Evolutionary conservation across 1,140 invertebrate genomes (phyloP).

Genomic region (Alviniconcha marisindica): DNA sequence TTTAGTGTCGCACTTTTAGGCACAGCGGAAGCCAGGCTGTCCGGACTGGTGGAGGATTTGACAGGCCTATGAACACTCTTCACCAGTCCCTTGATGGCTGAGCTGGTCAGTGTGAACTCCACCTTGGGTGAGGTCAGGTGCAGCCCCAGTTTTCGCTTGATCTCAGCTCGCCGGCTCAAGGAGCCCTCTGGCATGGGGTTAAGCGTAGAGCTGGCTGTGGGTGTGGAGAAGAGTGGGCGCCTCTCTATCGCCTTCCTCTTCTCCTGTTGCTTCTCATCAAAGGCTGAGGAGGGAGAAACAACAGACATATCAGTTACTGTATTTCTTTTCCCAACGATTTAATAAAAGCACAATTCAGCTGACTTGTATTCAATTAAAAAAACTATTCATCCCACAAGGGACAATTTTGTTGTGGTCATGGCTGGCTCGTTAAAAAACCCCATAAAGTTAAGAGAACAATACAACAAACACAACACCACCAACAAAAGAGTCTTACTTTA

Average conservation of each 20-base stretch:
- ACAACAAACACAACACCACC: too few species aligned
- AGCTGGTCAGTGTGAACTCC: background rate
- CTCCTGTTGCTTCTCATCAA: slow-evolving; percentile 67
- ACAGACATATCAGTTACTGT: too few species aligned
- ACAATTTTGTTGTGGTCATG: too few species aligned
- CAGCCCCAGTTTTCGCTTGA: slow-evolving; percentile 30
- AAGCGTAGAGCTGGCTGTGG: background rate
- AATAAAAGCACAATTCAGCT: background rate
- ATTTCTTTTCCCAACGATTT: too few species aligned
- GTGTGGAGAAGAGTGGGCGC: slow-evolving; percentile 51
- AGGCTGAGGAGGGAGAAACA: slow-evolving; percentile 58
- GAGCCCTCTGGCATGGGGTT: background rate
- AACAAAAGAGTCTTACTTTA: too few species aligned
- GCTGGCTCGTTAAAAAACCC: too few species aligned
- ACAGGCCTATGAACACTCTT: background rate
- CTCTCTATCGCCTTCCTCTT: slow-evolving; percentile 63
- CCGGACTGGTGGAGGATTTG: too few species aligned
- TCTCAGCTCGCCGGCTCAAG: slow-evolving; percentile 4
- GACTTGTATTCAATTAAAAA: too few species aligned
- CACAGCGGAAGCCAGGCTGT: too few species aligned
- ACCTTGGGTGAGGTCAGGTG: slow-evolving; percentile 29
- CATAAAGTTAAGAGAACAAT: too few species aligned
- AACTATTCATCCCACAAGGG: too few species aligned
- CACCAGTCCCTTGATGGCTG: background rate
- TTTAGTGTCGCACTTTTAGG: too few species aligned